A percentile compares a stretch with the other conserved stretches of the same genome.
Conservation (phyloP, 64 coral and sea anemone species). For the Montipora capricornis region DNA sequence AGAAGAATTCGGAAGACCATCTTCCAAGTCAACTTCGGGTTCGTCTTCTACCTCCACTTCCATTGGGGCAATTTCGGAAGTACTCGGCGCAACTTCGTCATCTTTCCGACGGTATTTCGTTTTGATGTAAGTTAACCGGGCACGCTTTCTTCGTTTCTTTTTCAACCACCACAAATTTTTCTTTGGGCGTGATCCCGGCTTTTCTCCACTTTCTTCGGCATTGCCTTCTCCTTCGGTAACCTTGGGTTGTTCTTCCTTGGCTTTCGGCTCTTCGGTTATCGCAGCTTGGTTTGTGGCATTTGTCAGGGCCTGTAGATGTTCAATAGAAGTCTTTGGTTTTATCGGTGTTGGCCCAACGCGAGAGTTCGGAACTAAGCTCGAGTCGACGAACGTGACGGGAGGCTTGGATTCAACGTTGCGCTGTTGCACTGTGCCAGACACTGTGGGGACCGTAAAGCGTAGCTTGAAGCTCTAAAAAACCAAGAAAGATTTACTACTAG, state of each 20-base stretch:
- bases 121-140: constrained; percentile 84
- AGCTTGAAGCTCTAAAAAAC: constrained; percentile 37
- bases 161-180: constrained; percentile 94
- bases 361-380: constrained; percentile 18
- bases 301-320: constrained; percentile 11
- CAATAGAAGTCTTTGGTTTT: constrained; percentile 31
- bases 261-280: constrained; percentile 19
- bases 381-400: constrained; percentile 30
- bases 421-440: constrained; percentile 24
- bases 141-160: constrained; percentile 79
- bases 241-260: constrained; percentile 49
- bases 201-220: constrained; percentile 2
- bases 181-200: constrained; percentile 72
- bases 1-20: constrained; percentile 56
- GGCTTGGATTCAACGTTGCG: constrained; percentile 15
- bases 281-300: constrained; percentile 30
- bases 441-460: constrained; percentile 5
- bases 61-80: constrained; percentile 30
- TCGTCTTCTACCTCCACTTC: constrained; percentile 38
- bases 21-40: constrained; percentile 63
- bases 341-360: constrained; percentile 16
- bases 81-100: constrained; percentile 67
- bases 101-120: constrained; percentile 82
- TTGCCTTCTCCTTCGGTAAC: background rate
- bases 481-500: background rate